Conservation (phyloP, 2,888 invertebrate species). For the Zaprionus lineosus region DNA sequence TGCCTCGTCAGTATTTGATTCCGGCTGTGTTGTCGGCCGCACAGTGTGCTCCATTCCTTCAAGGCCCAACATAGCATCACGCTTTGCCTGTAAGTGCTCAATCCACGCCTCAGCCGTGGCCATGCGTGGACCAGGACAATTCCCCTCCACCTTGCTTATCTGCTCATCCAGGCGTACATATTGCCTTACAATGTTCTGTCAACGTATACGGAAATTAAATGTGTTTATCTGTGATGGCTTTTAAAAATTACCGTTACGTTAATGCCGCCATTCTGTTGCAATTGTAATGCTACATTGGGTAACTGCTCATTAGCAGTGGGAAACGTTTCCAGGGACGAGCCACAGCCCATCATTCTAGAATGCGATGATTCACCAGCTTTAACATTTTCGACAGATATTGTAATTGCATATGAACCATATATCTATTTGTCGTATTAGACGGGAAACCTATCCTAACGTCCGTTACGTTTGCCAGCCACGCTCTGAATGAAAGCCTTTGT, state of each 20-base stretch:
- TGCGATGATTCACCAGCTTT: neutral
- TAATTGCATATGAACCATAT: slow-evolving; percentile 9
- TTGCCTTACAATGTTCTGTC: slow-evolving; percentile 70
- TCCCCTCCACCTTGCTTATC: slow-evolving; percentile 79
- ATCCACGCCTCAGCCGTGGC: slow-evolving; percentile 82
- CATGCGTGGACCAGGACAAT: slow-evolving; percentile 81
- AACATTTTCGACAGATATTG: slow-evolving; percentile 36
- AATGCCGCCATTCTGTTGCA: slow-evolving; percentile 51
- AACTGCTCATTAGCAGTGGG: slow-evolving; percentile 54
- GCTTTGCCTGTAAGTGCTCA: slow-evolving; percentile 78
- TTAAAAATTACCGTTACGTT: slow-evolving; percentile 38
- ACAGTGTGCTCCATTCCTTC: slow-evolving; percentile 44
- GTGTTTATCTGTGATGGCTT: slow-evolving; percentile 12
- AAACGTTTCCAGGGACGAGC: slow-evolving; percentile 75
- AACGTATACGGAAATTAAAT: slow-evolving; percentile 14
- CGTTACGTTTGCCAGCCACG: slow-evolving; percentile 51
- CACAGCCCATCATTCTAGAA: slow-evolving; percentile 74
- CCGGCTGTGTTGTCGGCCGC: neutral
- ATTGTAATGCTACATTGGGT: slow-evolving; percentile 34
- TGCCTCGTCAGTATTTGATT: neutral
- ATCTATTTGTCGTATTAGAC: slow-evolving; percentile 5
- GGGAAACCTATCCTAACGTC: slow-evolving; percentile 25
- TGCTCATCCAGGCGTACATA: slow-evolving; percentile 80
- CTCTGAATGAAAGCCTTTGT: slow-evolving; percentile 51
- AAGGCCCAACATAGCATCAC: slow-evolving; percentile 65